These are phyloP conservation scores for Apolygus lucorum DNA, from an alignment of 1,140 invertebrate genomes.

Conservation along the genomic window DNA sequence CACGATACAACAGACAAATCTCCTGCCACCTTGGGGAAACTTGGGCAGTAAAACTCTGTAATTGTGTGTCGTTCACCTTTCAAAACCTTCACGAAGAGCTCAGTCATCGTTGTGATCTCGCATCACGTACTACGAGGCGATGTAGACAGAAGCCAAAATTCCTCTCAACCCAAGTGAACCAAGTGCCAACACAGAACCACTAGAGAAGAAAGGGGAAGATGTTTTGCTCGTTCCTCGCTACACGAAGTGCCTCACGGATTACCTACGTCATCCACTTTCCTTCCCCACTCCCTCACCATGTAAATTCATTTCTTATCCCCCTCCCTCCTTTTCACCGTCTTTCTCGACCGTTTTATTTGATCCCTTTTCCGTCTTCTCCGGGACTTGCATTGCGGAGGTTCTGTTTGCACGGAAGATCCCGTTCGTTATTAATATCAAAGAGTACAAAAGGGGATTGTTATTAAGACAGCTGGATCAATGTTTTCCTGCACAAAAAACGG, in stretches of 20 bases:
- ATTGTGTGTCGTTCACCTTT: too few relatives aligned
- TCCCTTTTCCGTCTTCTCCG: neutral
- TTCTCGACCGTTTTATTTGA: neutral
- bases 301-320: neutral
- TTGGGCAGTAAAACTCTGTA: too few relatives aligned
- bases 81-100: too few relatives aligned
- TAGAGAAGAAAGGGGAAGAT: neutral
- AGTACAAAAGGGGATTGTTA: neutral
- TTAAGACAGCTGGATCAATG: slow-evolving; percentile 15
- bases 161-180: too few relatives aligned
- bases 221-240: neutral
- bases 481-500: too few relatives aligned
- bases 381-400: neutral
- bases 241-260: neutral
- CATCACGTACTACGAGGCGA: too few relatives aligned
- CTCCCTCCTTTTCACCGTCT: neutral
- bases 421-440: slow-evolving; percentile 15
- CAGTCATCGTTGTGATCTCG: too few relatives aligned
- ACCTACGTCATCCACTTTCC: too few relatives aligned
- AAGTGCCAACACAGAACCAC: neutral
- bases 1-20: too few relatives aligned
- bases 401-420: slow-evolving; percentile 7
- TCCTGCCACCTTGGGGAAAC: too few relatives aligned
- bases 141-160: too few relatives aligned
- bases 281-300: too few relatives aligned